Evolutionary conservation across 2,888 invertebrate genomes (phyloP).

Genomic region (Troglohyphantes excavatus): DNA sequence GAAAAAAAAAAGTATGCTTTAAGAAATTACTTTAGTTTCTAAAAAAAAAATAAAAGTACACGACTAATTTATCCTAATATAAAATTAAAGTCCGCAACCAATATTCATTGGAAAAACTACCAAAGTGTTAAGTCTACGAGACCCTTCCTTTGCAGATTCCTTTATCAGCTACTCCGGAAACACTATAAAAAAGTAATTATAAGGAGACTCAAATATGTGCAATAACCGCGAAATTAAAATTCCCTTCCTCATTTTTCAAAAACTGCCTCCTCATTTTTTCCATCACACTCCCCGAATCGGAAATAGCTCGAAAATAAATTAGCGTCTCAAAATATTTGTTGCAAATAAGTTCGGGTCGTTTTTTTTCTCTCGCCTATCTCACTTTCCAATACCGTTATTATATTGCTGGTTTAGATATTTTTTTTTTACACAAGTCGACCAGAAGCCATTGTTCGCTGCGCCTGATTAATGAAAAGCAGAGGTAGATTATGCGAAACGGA

Average conservation of each 20-base stretch:
- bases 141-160: not conserved
- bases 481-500: slow-evolving; percentile 36
- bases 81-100: too few species aligned
- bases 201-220: slow-evolving; percentile 24
- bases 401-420: slow-evolving; percentile 22
- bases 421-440: slow-evolving; percentile 18
- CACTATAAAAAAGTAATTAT: not conserved
- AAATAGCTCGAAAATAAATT: slow-evolving; percentile 57
- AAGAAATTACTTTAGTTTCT: too few species aligned
- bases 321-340: slow-evolving; percentile 43
- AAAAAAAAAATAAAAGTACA: too few species aligned
- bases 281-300: slow-evolving; percentile 13
- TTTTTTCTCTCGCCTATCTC: not conserved
- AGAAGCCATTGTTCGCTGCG: slow-evolving; percentile 36
- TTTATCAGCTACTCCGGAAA: not conserved
- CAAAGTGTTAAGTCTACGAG: not conserved
- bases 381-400: slow-evolving; percentile 23
- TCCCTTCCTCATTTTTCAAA: slow-evolving; percentile 54
- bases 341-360: slow-evolving; percentile 11
- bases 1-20: too few species aligned
- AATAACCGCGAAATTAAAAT: slow-evolving; percentile 61
- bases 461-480: slow-evolving; percentile 46
- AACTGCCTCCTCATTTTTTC: slow-evolving; percentile 14
- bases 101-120: not conserved
- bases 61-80: too few species aligned